Base-by-base conservation (phyloP, 2,113 vertebrate genomes). In the Sialia sialis region DNA sequence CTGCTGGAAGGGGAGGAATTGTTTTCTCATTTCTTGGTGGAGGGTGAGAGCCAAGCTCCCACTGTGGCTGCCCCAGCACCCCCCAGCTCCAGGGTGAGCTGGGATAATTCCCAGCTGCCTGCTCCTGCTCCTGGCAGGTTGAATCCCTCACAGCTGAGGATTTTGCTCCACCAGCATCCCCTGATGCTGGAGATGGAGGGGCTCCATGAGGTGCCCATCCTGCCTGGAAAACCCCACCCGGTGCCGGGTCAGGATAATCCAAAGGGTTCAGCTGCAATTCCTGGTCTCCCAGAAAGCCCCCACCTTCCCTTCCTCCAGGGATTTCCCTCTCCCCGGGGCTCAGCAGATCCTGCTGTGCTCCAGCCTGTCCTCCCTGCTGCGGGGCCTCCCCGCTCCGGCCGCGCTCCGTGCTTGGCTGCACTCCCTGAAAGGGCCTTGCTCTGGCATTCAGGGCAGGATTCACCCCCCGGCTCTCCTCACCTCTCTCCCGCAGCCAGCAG, bases 361-460 rank as follows among this genome's bases (percentile, higher is more conserved):
- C 72, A 30, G 79, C 6, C 41, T 8, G 12, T 17, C 48, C 58
- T 38, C 68, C 54, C 78, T 2, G 22, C 86, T 1, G 0, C 13
- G 0, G 21, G 85, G 58, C 38, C 4, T 6, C 1, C 70, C 63
- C 5, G 49, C 75, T n/a, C 36, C 2, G 3, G 54, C 77, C 12
- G 4, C 38, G 1, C 56, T 21, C 76, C 21, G 21, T 68, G 90
- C 79, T 54, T 29, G 84, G 90, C 90, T 93, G 95, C 90, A 29
- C 90, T 89, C 62, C 81, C 76, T 91, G 58, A 85, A 94, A 96
- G 34, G 20, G 58, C 49, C n/a, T 89, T 96, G 93, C 87, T 86
- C 66, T 86, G 6, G 6, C 84, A 19, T 46, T 51, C 32, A 20
- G 23, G 38, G 52, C 60, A 27, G 87, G 54, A 46, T 51, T 60